Conservation (phyloP, 2,797 vertebrate genomes). For the Catharus ustulatus region DNA sequence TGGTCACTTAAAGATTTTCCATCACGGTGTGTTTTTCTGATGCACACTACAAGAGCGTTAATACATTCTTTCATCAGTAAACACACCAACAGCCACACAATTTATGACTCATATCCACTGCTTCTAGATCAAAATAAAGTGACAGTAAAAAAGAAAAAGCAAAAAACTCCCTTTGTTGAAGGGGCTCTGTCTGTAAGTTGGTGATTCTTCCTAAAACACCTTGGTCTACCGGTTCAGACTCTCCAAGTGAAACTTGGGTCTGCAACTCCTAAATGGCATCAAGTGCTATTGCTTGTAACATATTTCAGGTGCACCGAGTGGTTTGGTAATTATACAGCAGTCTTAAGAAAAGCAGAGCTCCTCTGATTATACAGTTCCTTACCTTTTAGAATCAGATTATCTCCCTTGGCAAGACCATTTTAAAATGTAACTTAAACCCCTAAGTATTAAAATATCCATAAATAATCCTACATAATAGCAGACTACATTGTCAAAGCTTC, state of each 20-base stretch:
- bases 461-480: neutral
- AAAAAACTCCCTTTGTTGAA: neutral
- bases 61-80: neutral
- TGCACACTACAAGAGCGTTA: neutral
- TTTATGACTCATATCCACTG: neutral
- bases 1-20: constrained; percentile 7
- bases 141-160: neutral
- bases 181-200: neutral
- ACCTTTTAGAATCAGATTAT: constrained; percentile 3
- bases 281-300: neutral
- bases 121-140: neutral
- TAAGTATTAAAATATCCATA: neutral
- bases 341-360: neutral
- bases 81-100: neutral
- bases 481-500: neutral
- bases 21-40: neutral
- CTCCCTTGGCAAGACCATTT: neutral
- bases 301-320: neutral
- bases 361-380: neutral
- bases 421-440: neutral
- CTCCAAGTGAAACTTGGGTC: neutral
- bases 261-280: neutral
- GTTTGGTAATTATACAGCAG: neutral
- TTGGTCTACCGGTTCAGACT: neutral
- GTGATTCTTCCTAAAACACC: neutral